These are phyloP conservation scores for Gracilinanus agilis DNA, from an alignment of 2,113 vertebrate species.

Conservation along the genomic window DNA sequence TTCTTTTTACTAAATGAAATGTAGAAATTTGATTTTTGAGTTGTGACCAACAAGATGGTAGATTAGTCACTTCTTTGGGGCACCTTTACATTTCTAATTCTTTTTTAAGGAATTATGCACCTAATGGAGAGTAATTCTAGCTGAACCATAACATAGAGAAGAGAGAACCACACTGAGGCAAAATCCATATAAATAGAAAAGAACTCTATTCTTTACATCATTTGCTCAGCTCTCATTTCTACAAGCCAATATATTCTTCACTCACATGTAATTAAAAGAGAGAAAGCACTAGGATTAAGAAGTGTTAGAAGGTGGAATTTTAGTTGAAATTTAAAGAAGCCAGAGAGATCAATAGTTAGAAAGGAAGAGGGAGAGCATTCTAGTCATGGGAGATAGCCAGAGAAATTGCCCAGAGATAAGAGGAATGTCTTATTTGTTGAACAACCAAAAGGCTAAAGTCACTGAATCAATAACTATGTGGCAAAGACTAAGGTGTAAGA, in stretches of 20 bases:
- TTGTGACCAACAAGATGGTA: not conserved
- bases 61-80: not conserved
- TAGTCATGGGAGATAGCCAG: not conserved
- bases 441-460: not conserved
- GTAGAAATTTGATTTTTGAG: not conserved
- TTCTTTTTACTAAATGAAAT: not conserved
- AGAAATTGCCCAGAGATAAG: not conserved
- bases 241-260: not conserved
- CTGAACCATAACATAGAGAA: not conserved
- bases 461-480: not conserved
- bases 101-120: not conserved
- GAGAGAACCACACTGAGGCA: not conserved
- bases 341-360: not conserved
- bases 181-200: not conserved
- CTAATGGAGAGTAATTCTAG: not conserved
- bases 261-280: not conserved
- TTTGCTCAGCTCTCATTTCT: not conserved
- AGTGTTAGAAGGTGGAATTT: not conserved
- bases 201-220: not conserved
- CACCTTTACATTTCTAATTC: not conserved
- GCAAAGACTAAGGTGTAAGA: not conserved
- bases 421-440: not conserved
- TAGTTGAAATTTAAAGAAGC: not conserved
- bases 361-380: not conserved
- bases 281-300: not conserved